Conservation (phyloP, 1,140 invertebrate species). For the Ostrea denselamellosa region DNA sequence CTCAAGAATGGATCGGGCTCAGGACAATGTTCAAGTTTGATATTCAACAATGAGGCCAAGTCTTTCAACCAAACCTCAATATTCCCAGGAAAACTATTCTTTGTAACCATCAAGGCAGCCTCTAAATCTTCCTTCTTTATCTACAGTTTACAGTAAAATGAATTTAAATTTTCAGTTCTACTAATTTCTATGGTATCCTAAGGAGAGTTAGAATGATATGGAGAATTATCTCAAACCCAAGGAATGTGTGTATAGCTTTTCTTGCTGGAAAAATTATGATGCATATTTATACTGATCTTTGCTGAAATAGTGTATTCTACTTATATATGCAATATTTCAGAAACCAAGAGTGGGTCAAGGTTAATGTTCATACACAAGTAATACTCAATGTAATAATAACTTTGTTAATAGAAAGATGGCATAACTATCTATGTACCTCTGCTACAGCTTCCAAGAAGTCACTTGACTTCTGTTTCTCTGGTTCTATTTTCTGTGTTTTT, state of each 20-base stretch:
- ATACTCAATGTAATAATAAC: no score
- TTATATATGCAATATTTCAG: no score
- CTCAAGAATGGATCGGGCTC: constrained; percentile 73
- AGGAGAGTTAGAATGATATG: no score
- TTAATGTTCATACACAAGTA: no score
- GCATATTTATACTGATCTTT: no score
- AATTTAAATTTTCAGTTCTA: not conserved
- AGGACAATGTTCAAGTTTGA: constrained; percentile 74
- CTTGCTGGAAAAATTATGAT: no score
- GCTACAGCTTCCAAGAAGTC: constrained; percentile 65
- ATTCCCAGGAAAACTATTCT: constrained; percentile 75
- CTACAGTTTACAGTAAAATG: constrained; percentile 57
- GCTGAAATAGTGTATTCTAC: no score
- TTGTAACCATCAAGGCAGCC: constrained; percentile 70
- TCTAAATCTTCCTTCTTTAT: constrained; percentile 71
- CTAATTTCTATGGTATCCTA: no score
- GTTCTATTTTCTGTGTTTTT: constrained; percentile 65
- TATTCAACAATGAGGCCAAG: constrained; percentile 76
- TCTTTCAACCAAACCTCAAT: constrained; percentile 79
- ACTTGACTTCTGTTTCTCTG: constrained; percentile 62
- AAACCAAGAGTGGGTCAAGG: no score
- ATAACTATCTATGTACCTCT: constrained; percentile 51
- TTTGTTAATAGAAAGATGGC: no score
- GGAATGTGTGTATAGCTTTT: no score
- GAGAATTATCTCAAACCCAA: no score